Conservation (phyloP, 1,140 invertebrate species). For the Drosophila bocqueti region DNA sequence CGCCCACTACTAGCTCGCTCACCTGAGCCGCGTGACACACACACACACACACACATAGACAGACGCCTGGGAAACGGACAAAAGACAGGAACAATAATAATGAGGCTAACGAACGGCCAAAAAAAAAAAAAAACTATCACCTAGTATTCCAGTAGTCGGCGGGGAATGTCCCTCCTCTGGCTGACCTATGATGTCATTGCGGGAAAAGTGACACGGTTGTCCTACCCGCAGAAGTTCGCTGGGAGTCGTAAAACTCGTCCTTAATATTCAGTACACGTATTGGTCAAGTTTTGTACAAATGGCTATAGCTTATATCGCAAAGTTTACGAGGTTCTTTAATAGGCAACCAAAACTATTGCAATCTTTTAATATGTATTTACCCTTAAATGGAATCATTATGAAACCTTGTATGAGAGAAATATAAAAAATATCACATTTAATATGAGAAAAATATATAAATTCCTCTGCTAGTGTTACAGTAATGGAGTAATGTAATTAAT, state of each 20-base stretch:
- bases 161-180: neutral
- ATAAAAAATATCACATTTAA: neutral
- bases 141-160: neutral
- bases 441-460: neutral
- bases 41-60: neutral
- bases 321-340: neutral
- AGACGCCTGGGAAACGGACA: neutral
- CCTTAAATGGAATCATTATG: neutral
- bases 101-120: slow-evolving; percentile 4
- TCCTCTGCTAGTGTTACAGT: neutral
- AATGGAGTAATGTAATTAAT: too few relatives aligned
- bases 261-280: slow-evolving; percentile 1
- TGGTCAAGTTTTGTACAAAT: neutral
- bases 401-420: neutral
- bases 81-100: slow-evolving; percentile 3
- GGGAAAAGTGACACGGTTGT: neutral
- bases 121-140: slow-evolving; percentile 9
- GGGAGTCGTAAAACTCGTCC: slow-evolving; percentile 1
- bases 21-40: slow-evolving; percentile 60
- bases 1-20: neutral
- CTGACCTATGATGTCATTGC: slow-evolving; percentile 27
- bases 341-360: neutral
- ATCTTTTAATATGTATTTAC: too few relatives aligned
- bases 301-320: neutral
- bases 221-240: neutral